Percentiles rank a stretch among this genome's conserved stretches.
Conservation (phyloP, 2,888 invertebrate species). For the Nebria brevicollis region DNA sequence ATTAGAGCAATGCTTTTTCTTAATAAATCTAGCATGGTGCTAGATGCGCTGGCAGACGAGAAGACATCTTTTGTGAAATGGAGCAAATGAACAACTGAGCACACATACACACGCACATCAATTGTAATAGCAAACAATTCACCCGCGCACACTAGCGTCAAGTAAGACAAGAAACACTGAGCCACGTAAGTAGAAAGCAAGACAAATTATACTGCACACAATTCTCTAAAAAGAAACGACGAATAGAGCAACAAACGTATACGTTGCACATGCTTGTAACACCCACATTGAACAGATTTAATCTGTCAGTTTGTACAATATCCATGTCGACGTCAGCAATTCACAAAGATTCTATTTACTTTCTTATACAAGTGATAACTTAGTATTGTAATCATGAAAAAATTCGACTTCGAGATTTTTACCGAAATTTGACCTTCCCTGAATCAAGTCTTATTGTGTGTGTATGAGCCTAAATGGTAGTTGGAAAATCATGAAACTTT, state of each 20-base stretch:
- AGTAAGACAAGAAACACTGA: background rate
- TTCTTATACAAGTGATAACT: too few species aligned
- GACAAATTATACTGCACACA: slow-evolving; percentile 11
- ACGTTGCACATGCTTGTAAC: background rate
- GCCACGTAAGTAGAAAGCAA: slow-evolving; percentile 3
- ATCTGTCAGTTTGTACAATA: background rate
- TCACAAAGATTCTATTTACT: too few species aligned
- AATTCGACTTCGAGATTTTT: too few species aligned
- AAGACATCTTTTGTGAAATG: slow-evolving; percentile 10
- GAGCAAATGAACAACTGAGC: background rate
- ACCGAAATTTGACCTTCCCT: too few species aligned
- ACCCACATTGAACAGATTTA: background rate
- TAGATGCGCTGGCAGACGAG: background rate
- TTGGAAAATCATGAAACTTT: too few species aligned
- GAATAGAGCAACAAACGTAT: background rate
- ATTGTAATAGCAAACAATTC: background rate
- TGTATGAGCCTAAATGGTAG: too few species aligned
- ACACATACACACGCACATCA: slow-evolving; percentile 2
- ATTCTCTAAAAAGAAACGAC: background rate
- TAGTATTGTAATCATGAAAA: too few species aligned
- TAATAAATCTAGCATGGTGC: background rate
- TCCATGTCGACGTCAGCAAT: too few species aligned
- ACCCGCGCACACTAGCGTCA: background rate
- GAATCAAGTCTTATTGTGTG: too few species aligned
- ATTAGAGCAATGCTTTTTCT: slow-evolving; percentile 8